Percentiles rank a stretch among this genome's conserved stretches.
phyloP scores from a whole-genome alignment of 1,140 invertebrate genomes.

The Bactericera cockerelli region DNA sequence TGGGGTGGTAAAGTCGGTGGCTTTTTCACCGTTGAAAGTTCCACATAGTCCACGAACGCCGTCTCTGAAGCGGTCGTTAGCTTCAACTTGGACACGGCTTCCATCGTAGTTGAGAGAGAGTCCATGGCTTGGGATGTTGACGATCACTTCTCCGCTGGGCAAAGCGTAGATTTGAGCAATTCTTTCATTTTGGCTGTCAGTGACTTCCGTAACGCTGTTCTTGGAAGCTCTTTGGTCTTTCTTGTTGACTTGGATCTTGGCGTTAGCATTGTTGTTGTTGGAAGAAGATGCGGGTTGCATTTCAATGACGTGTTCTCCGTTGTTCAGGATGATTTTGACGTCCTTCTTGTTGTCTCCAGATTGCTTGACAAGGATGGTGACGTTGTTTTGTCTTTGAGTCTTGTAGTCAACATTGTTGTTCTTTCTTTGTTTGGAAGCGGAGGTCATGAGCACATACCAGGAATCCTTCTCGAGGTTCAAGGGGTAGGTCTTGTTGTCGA shows the following conservation, averaged over 20 bases:
- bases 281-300: conserved; percentile 18
- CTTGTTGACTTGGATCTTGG: conserved; percentile 27
- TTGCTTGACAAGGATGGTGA: conserved; percentile 30
- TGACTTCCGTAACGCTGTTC: conserved; percentile 19
- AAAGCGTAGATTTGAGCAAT: conserved; percentile 35
- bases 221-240: conserved; percentile 23
- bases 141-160: conserved; percentile 31
- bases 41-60: conserved; percentile 46
- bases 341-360: conserved; percentile 23
- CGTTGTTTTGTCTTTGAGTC: conserved; percentile 16
- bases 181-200: conserved; percentile 23
- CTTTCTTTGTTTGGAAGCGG: not conserved
- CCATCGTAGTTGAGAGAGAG: conserved; percentile 39
- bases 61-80: conserved; percentile 31
- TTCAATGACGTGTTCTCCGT: conserved; percentile 22
- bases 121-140: conserved; percentile 32
- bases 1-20: conserved; percentile 41
- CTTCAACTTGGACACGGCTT: conserved; percentile 31
- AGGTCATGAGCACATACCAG: conserved; percentile 35
- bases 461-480: conserved; percentile 33
- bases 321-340: conserved; percentile 28
- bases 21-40: conserved; percentile 35
- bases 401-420: not conserved
- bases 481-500: conserved; percentile 40
- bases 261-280: conserved; percentile 9